Base-by-base conservation (phyloP, 2,113 vertebrate genomes). In the Sylvietta virens region DNA sequence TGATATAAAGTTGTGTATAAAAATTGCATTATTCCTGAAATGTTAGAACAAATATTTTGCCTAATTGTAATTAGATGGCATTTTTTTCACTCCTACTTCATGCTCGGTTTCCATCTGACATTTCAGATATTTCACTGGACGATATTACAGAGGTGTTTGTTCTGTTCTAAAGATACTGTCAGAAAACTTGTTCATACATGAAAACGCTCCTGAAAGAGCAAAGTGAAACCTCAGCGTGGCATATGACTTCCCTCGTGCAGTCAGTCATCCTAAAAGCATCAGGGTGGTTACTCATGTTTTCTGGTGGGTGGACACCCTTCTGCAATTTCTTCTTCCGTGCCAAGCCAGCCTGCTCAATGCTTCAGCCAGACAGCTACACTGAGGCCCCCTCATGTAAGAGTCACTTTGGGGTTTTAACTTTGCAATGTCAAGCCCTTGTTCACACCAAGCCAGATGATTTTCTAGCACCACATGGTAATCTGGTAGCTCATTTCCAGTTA, bases 401-500 rank as follows among this genome's bases (percentile, higher is more conserved):
- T 40, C 86, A 92, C 62, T 73, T 16, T 4, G 51, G 86, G 54
- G 39, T 62, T 88, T 73, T 77, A 66, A 33, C 26, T 92, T 92
- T 69, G 51, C 92, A 91, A 33, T 79, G 92, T 95, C 81, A 50
- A 74, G 83, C 53, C 48, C 95, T 78, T n/a, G 31, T 94, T 96
- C 57, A 72, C 92, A 95, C 40, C 27, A 87, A 96, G 40, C 28
- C 86, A 91, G 91, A 84, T 91, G 83, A 95, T 86, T 89, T 94
- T 76, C 28, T 37, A 71, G n/a, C 69, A 91, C 72, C 94, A 91
- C 81, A 86, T 92, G 83, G 64, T 84, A 73, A 17, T 56, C 51
- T 86, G 61, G 33, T 81, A 76, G 94, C 81, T 96, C 95, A 94
- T 94, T 97, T 96, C 92, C 88, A 91, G 92, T 84, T 79, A 8